These are phyloP conservation scores for Sciurus vulgaris DNA, from an alignment of 2,797 vertebrate species.

Conservation along the genomic window DNA sequence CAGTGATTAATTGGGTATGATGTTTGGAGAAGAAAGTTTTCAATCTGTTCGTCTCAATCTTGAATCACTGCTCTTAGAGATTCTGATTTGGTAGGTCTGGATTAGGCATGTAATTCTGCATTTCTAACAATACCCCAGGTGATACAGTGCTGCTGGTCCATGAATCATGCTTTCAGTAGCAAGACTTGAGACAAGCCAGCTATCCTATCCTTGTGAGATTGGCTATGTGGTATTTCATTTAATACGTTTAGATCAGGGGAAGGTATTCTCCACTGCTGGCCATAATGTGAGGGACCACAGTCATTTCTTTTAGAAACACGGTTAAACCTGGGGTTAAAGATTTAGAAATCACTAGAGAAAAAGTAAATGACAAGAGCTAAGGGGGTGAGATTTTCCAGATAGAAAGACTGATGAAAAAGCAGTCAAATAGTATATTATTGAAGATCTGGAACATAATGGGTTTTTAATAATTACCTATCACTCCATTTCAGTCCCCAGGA, in stretches of 20 bases:
- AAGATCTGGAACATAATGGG: neutral
- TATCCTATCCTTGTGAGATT: neutral
- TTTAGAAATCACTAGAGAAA: neutral
- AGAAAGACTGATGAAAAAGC: neutral
- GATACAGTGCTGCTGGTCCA: neutral
- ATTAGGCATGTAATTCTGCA: neutral
- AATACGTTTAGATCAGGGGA: neutral
- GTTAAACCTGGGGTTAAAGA: neutral
- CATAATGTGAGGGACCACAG: neutral
- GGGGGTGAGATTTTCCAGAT: neutral
- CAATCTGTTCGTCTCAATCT: neutral
- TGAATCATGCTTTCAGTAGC: neutral
- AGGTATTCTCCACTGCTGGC: neutral
- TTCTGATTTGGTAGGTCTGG: neutral
- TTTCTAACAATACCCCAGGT: neutral
- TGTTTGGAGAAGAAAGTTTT: neutral
- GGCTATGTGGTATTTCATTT: neutral
- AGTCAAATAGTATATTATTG: neutral
- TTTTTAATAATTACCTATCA: neutral
- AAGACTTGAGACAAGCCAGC: neutral
- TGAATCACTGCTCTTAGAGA: neutral
- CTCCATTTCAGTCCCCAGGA: too few species aligned
- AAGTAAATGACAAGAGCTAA: neutral
- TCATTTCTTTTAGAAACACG: neutral
- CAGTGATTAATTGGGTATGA: neutral